Percentiles rank a stretch among this genome's conserved stretches.
Conservation (phyloP, 2,113 vertebrate genomes). For the Periophthalmodon schlosseri region DNA sequence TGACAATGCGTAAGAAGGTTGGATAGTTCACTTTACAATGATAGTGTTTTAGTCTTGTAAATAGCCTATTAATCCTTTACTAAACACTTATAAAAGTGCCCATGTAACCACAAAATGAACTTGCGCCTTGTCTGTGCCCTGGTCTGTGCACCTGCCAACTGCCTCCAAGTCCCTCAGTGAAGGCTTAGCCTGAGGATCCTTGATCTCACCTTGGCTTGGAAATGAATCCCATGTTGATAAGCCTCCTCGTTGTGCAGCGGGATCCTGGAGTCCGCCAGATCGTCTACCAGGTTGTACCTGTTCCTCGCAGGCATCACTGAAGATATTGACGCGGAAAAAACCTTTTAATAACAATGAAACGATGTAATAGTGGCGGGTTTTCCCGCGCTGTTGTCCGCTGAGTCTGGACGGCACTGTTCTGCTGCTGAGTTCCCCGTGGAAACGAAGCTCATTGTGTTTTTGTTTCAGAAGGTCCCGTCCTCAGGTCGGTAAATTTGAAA, state of each 20-base stretch:
- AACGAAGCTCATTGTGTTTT: constrained; percentile 49
- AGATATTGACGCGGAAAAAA: constrained; percentile 5
- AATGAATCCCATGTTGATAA: constrained; percentile 88
- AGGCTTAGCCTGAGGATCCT: too few relatives aligned
- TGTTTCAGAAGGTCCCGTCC: constrained; percentile 47
- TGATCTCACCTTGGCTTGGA: constrained; percentile 88
- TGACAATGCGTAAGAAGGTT: too few relatives aligned
- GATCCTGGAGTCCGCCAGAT: constrained; percentile 85
- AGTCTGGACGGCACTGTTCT: constrained; percentile 24
- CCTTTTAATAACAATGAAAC: constrained; percentile 32
- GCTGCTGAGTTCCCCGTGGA: constrained; percentile 18
- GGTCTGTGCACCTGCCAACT: constrained; percentile 48
- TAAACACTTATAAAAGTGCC: too few relatives aligned
- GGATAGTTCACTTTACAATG: too few relatives aligned
- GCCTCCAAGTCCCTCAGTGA: background rate
- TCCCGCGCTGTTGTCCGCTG: constrained; percentile 16
- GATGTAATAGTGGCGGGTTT: background rate
- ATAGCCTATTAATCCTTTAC: too few relatives aligned
- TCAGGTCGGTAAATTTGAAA: constrained; percentile 49
- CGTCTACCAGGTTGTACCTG: constrained; percentile 94
- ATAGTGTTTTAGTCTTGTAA: too few relatives aligned
- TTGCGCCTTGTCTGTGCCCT: background rate
- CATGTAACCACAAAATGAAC: background rate
- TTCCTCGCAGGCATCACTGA: constrained; percentile 82
- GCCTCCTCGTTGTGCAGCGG: constrained; percentile 91